Evolutionary conservation across 2,797 vertebrate species (phyloP), one percentile per base, ranked within the genome.

Genomic region (Etheostoma perlongum): DNA sequence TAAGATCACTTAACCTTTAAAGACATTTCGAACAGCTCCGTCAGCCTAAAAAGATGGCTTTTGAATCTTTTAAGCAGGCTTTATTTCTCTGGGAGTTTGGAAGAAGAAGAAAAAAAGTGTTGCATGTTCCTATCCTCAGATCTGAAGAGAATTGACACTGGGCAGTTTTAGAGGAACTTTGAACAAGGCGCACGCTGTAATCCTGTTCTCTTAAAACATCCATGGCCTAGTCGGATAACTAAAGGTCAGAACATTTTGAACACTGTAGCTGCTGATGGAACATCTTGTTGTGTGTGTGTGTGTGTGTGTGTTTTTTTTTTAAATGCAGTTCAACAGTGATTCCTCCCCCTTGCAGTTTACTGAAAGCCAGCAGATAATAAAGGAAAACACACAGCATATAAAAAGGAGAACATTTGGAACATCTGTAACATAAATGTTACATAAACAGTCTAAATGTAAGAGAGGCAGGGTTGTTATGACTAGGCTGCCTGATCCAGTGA

Each of bases 1-100:
- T 51, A 84, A 79, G 79, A 87, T 81, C 79, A 76, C 74, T 89
- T 89, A 88, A 90, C 85, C 79, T 92, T 91, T 86, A 78, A 72
- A 74, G 81, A 74, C 67, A 62, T 75, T 85, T 84, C 76, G 44
- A 76, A 58, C 49, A 58, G 51, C 14, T 60, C 57, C 77, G 76
- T 88, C 82, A 78, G 76, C 64, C 69, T 67, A 76, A 85, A 19
- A 85, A 84, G 67, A 76, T 66, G 48, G 48, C 68, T 55, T 46
- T 64, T 63, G 69, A 81, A 83, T 84, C 58, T 76, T 82, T 72
- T 40, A 68, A 82, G 60, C 23, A 75, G 47, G 42, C 42, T 18
- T 64, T 44, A 67, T 47, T 25, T 42, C 10, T n/a, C 52, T 42
- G 4, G 1, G 60, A 33, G 59, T 40, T 51, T n/a, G 11, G 47